Evolutionary conservation across 2,797 vertebrate species (phyloP).

Genomic region (Danio albolineatus): DNA sequence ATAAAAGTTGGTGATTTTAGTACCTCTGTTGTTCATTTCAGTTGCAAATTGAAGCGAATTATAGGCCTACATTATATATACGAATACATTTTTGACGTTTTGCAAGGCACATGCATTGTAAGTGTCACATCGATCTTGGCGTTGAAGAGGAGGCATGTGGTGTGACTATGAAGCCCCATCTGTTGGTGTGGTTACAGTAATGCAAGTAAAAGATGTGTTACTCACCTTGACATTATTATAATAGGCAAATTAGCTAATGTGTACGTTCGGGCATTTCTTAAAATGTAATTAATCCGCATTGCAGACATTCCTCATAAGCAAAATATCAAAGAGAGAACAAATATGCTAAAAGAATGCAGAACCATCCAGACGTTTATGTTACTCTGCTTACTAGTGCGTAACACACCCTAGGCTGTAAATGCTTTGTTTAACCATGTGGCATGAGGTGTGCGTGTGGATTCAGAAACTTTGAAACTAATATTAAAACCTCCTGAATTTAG

Average conservation of each 20-base stretch:
- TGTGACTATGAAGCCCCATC: slow-evolving; percentile 59
- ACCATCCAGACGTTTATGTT: slow-evolving; percentile 27
- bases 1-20: too few species aligned
- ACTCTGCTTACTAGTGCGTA: slow-evolving; percentile 50
- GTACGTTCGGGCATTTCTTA: not conserved
- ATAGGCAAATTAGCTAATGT: not conserved
- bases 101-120: not conserved
- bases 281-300: not conserved
- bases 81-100: too few species aligned
- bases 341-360: slow-evolving; percentile 23
- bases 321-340: not conserved
- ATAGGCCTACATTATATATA: too few species aligned
- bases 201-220: slow-evolving; percentile 48
- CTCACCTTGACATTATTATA: too few species aligned
- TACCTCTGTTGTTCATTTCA: too few species aligned
- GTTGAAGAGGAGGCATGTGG: not conserved
- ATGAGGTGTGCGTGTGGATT: slow-evolving; percentile 59
- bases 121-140: not conserved
- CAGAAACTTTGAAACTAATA: slow-evolving; percentile 71
- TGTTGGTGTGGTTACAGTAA: slow-evolving; percentile 58
- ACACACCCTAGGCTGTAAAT: slow-evolving; percentile 61
- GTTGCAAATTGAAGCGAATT: too few species aligned
- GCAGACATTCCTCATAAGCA: not conserved
- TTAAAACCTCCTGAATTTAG: slow-evolving; percentile 72
- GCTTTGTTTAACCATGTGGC: slow-evolving; percentile 50